phyloP scores from a whole-genome alignment of 2,888 invertebrate species.

The Pammene aurita region DNA sequence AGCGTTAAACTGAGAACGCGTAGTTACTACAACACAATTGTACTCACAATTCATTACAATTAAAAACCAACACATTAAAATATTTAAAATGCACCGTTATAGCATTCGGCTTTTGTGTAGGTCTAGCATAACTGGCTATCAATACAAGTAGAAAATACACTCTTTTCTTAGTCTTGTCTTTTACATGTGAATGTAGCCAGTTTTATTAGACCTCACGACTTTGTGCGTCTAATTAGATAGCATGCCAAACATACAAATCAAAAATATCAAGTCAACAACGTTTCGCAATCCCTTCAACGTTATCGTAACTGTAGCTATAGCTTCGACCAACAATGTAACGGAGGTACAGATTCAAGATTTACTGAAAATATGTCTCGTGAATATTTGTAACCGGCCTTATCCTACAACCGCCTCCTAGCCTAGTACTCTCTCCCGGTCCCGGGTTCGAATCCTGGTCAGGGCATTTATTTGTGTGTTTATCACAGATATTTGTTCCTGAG shows the following conservation, averaged over 20 bases:
- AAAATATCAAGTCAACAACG: not conserved
- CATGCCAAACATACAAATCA: not conserved
- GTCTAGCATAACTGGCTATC: too few relatives aligned
- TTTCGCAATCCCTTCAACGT: too few relatives aligned
- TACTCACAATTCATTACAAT: slow-evolving; percentile 18
- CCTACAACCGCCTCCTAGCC: too few relatives aligned
- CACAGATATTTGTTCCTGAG: too few relatives aligned
- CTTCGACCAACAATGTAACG: too few relatives aligned
- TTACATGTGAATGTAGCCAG: not conserved
- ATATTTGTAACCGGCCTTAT: too few relatives aligned
- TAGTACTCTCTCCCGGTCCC: too few relatives aligned
- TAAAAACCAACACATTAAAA: slow-evolving; percentile 14
- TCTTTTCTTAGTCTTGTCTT: not conserved
- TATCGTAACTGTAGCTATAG: too few relatives aligned
- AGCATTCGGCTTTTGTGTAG: slow-evolving; percentile 1
- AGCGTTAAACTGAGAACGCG: slow-evolving; percentile 8
- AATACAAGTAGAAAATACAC: not conserved
- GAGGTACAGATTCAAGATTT: too few relatives aligned
- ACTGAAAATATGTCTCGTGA: too few relatives aligned
- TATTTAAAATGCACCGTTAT: slow-evolving; percentile 11
- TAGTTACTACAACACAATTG: slow-evolving; percentile 18
- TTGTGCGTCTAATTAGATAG: not conserved
- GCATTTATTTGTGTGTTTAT: too few relatives aligned
- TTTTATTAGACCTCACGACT: not conserved
- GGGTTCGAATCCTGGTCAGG: too few relatives aligned